A percentile compares a stretch with the other conserved stretches of the same genome.
Evolutionary conservation across 2,888 invertebrate genomes (phyloP).

Genomic region (Trichogramma evanescens): DNA sequence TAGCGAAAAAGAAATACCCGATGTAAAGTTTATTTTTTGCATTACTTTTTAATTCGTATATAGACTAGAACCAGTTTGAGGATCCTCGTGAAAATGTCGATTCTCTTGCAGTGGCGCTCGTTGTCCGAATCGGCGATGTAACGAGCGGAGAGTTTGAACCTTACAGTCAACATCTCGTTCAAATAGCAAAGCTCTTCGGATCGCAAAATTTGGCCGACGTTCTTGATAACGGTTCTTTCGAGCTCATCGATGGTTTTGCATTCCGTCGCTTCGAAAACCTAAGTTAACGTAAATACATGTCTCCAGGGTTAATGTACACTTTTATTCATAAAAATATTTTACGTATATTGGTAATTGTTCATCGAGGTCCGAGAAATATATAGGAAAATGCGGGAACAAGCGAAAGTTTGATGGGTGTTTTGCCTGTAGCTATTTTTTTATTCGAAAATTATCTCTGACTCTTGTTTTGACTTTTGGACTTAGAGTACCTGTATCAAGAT

Average conservation of each 20-base stretch:
- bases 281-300: not conserved
- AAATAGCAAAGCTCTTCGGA: constrained; percentile 52
- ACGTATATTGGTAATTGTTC: too few species aligned
- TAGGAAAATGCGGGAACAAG: not conserved
- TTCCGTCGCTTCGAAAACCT: constrained; percentile 27
- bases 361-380: not conserved
- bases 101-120: constrained; percentile 45
- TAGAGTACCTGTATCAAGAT: too few species aligned
- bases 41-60: not conserved
- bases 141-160: constrained; percentile 50
- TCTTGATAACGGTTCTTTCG: constrained; percentile 46
- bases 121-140: constrained; percentile 44
- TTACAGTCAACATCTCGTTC: constrained; percentile 51
- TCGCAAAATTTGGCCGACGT: constrained; percentile 36
- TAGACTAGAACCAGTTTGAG: constrained; percentile 36
- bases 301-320: too few species aligned
- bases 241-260: constrained; percentile 30
- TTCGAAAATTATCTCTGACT: too few species aligned
- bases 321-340: too few species aligned
- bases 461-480: too few species aligned
- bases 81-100: constrained; percentile 45
- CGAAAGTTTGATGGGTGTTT: not conserved
- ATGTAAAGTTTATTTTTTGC: not conserved
- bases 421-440: too few species aligned
- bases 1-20: not conserved